Percentiles rank a stretch among this genome's conserved stretches.
Evolutionary conservation across 1,140 invertebrate species (phyloP).

Genomic region (Drosophila dunni): DNA sequence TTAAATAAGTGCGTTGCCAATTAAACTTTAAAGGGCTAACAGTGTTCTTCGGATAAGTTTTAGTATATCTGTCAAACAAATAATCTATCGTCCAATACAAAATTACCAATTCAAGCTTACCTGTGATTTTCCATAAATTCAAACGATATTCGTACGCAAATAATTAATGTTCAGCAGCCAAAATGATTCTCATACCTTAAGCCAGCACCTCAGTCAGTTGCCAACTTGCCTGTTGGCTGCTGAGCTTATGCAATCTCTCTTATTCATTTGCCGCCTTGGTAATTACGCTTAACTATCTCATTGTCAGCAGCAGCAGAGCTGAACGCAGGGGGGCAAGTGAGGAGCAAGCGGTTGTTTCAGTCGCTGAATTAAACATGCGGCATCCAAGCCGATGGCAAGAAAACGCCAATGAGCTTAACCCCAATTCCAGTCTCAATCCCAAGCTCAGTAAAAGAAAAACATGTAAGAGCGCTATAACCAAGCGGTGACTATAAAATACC

Average conservation of each 20-base stretch:
- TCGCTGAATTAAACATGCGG: slow-evolving; percentile 57
- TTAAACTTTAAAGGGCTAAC: no score
- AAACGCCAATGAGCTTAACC: slow-evolving; percentile 11
- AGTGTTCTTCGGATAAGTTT: no score
- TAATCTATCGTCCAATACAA: not conserved
- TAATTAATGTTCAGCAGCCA: slow-evolving; percentile 54
- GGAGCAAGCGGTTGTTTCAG: not conserved
- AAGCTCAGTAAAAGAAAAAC: slow-evolving; percentile 2
- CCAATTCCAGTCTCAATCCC: slow-evolving; percentile 9
- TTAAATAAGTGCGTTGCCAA: no score
- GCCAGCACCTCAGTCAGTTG: not conserved
- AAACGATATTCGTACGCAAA: slow-evolving; percentile 43
- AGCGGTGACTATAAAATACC: no score
- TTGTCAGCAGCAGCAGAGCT: slow-evolving; percentile 52
- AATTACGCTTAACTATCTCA: slow-evolving; percentile 78
- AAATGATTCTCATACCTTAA: slow-evolving; percentile 16
- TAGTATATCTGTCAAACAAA: no score
- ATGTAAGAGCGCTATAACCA: no score
- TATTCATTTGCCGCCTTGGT: slow-evolving; percentile 61
- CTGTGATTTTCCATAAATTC: not conserved
- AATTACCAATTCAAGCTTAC: not conserved
- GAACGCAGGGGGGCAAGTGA: not conserved
- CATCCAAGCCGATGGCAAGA: slow-evolving; percentile 30
- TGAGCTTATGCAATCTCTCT: slow-evolving; percentile 10
- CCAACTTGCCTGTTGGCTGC: slow-evolving; percentile 2